Evolutionary conservation across 2,113 vertebrate genomes (phyloP), one percentile per base, ranked within the genome.

Genomic region (Pachypanchax playfairii): DNA sequence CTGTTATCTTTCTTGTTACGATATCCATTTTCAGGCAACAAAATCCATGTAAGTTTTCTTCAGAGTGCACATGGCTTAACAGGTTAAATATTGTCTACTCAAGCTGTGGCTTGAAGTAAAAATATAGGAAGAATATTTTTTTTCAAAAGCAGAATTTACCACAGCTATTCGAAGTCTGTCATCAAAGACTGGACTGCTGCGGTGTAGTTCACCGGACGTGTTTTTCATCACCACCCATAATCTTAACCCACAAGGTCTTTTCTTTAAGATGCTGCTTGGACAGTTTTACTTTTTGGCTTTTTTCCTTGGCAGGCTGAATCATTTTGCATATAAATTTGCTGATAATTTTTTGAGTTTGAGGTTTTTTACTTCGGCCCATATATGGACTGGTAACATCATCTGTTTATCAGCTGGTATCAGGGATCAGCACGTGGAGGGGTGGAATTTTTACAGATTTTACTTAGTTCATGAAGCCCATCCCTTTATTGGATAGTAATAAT

Each of bases 171-270:
- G 75, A 17, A 79, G 55, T 57, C 75, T 82, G 70, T 80, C 85
- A 78, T 68, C 48, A 28, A 79, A 29, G 53, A 50, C 61, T 66
- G 7, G 64, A 59, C 55, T 62, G 58, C 73, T 75, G 78, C 61
- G 83, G 67, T 77, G 35, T 62, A 58, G 71, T 21, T n/a, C 50
- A n/a, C n/a, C 50, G 20, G 65, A 47, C 38, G 73, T 68, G 59
- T 67, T 77, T 76, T 83, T 83, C 77, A 79, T 52, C 84, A 46
- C 57, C 53, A 56, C 70, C 62, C 69, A 63, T 56, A 82, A n/a
- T 29, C 12, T 35, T 12, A 35, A 56, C 56, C 41, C 51, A 84
- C 80, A 84, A 46, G 73, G 58, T 69, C 48, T 76, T 77, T 70
- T 70, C 57, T 49, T 55, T 43, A 39, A 46, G 77, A 56, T 67